Percentiles rank a stretch among this genome's conserved stretches.
These are phyloP conservation scores for Tenthredo scrophulariae DNA, from an alignment of 2,888 invertebrate species.

Conservation along the genomic window DNA sequence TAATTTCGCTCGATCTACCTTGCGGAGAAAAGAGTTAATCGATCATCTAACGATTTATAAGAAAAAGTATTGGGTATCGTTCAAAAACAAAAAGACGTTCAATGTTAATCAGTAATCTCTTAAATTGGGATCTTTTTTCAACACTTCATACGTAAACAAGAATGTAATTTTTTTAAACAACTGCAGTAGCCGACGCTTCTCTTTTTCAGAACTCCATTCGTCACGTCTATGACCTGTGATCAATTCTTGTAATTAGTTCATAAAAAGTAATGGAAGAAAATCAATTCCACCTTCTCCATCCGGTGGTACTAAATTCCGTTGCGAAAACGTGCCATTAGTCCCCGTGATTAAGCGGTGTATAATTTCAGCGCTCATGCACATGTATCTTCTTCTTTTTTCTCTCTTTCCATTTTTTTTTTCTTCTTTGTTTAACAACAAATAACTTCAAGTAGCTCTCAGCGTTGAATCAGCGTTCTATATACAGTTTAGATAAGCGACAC, in stretches of 20 bases:
- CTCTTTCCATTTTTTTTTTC: not conserved
- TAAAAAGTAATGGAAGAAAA: not conserved
- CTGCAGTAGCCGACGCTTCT: not conserved
- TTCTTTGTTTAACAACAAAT: not conserved
- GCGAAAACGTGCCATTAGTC: not conserved
- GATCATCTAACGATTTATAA: not conserved
- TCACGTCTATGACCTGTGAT: not conserved
- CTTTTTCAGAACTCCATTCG: too few species aligned
- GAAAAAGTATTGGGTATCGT: not conserved
- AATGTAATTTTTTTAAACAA: not conserved
- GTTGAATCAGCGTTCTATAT: constrained; percentile 33
- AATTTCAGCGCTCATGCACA: not conserved
- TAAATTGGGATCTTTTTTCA: not conserved
- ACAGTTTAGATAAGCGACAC: constrained; percentile 32
- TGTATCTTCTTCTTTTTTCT: not conserved
- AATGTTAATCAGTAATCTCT: not conserved
- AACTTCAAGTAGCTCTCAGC: constrained; percentile 6
- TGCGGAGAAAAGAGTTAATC: not conserved
- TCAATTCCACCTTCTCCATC: constrained; percentile 8
- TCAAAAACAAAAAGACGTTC: not conserved
- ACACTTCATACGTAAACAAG: not conserved
- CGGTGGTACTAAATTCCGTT: not conserved
- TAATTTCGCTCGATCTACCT: constrained; percentile 26
- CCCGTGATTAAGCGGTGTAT: not conserved
- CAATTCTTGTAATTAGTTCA: not conserved